phyloP scores from a whole-genome alignment of 2,888 invertebrate genomes.

The Crossocerus cetratus region DNA sequence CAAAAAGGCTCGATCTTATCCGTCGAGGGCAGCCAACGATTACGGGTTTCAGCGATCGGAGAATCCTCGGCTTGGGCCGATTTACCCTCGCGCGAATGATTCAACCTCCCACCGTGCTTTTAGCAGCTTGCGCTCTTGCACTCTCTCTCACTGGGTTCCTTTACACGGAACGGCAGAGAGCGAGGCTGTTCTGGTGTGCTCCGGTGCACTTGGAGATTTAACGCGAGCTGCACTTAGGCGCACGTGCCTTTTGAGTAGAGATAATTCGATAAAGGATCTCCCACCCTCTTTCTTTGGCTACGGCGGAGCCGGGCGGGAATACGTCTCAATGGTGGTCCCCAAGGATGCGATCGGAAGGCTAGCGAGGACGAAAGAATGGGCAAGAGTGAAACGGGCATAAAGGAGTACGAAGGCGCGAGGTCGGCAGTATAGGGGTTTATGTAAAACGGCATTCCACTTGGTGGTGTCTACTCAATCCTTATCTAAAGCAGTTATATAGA shows the following conservation, averaged over 20 bases:
- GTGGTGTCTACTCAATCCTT: conserved; percentile 69
- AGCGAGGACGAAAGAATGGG: conserved; percentile 1
- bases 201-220: conserved; percentile 34
- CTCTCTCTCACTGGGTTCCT: too few relatives aligned
- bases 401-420: conserved; percentile 36
- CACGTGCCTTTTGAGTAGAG: conserved; percentile 50
- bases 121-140: neutral
- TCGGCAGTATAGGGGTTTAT: conserved; percentile 53
- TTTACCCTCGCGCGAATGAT: conserved; percentile 19
- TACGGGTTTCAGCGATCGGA: conserved; percentile 8
- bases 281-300: too few relatives aligned
- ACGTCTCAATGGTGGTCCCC: conserved; percentile 47
- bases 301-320: conserved; percentile 15
- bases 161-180: too few relatives aligned
- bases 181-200: conserved; percentile 2
- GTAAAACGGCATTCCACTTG: conserved; percentile 69
- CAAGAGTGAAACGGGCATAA: conserved; percentile 13
- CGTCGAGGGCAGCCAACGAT: conserved; percentile 19
- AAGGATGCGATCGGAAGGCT: conserved; percentile 33
- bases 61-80: conserved; percentile 26
- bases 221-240: conserved; percentile 49
- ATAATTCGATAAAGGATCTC: conserved; percentile 53
- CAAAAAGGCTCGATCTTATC: conserved; percentile 28
- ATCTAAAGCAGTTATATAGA: conserved; percentile 71
- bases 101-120: conserved; percentile 45